These are phyloP conservation scores for Rhinichthys klamathensis DNA, from an alignment of 2,113 vertebrate genomes.

Conservation along the genomic window DNA sequence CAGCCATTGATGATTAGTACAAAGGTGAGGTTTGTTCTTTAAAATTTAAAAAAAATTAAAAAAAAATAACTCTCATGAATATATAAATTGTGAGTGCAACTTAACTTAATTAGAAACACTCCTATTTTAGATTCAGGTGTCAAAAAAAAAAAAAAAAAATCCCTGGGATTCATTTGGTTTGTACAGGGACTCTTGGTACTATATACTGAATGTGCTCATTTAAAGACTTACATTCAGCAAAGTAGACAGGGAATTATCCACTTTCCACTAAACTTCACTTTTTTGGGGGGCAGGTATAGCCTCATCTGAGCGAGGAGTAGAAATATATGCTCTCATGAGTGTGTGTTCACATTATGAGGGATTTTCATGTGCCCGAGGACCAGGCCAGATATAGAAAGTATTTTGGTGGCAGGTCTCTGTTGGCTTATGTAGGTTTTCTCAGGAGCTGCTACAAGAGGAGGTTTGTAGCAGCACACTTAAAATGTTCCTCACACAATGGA, in stretches of 20 bases:
- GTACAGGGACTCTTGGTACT: neutral
- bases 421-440: slow-evolving; percentile 18
- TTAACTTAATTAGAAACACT: neutral
- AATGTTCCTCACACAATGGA: slow-evolving; percentile 21
- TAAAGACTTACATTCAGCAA: slow-evolving; percentile 36
- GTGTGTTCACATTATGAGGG: slow-evolving; percentile 22
- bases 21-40: neutral
- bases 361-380: slow-evolving; percentile 12
- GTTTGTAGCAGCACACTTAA: slow-evolving; percentile 6
- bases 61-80: neutral
- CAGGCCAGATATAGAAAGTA: slow-evolving; percentile 10
- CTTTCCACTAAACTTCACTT: neutral
- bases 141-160: neutral
- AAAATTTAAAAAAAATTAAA: neutral
- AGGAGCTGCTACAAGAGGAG: neutral
- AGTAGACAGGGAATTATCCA: slow-evolving; percentile 35
- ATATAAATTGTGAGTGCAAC: neutral
- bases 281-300: neutral
- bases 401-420: slow-evolving; percentile 12
- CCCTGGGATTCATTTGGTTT: neutral
- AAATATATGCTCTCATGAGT: slow-evolving; percentile 5
- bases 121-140: neutral
- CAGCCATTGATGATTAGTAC: neutral
- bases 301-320: neutral
- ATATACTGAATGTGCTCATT: slow-evolving; percentile 8